These are phyloP conservation scores for Ceramica pisi DNA, from an alignment of 2,888 invertebrate genomes.

Conservation along the genomic window DNA sequence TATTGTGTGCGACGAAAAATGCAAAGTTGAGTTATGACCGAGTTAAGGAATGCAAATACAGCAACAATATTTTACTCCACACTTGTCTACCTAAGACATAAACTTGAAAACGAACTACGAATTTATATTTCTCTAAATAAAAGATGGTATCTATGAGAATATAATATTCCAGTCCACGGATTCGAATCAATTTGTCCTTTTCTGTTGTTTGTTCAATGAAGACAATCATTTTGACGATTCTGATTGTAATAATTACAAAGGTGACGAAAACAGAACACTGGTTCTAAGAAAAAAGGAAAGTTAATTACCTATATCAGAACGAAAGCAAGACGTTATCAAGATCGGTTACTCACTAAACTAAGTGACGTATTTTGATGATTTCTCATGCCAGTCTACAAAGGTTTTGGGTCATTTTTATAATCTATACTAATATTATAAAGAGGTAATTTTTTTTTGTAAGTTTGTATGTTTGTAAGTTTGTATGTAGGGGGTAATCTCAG, in stretches of 20 bases:
- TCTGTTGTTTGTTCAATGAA: constrained; percentile 14
- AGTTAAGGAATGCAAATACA: constrained; percentile 29
- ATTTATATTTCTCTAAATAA: constrained; percentile 16
- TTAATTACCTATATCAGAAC: background rate
- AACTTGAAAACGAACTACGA: constrained; percentile 1
- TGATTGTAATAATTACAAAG: constrained; percentile 17
- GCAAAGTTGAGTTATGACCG: constrained; percentile 13
- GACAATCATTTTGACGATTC: constrained; percentile 13
- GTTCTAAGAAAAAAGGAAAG: constrained; percentile 27
- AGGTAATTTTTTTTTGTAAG: no score
- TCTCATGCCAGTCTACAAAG: background rate
- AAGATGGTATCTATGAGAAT: background rate
- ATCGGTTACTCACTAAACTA: constrained; percentile 3
- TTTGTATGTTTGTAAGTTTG: no score
- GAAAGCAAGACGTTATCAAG: constrained; percentile 1
- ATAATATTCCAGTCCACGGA: background rate
- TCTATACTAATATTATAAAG: no score
- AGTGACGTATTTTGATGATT: background rate
- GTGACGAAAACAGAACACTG: constrained; percentile 22
- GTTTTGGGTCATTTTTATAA: background rate
- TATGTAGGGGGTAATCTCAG: no score
- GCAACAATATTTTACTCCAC: constrained; percentile 21
- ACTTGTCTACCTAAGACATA: background rate
- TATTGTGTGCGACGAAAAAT: constrained; percentile 43
- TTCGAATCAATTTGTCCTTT: constrained; percentile 1